Evolutionary conservation across 1,140 invertebrate genomes (phyloP).

Genomic region (Cotesia typhae): DNA sequence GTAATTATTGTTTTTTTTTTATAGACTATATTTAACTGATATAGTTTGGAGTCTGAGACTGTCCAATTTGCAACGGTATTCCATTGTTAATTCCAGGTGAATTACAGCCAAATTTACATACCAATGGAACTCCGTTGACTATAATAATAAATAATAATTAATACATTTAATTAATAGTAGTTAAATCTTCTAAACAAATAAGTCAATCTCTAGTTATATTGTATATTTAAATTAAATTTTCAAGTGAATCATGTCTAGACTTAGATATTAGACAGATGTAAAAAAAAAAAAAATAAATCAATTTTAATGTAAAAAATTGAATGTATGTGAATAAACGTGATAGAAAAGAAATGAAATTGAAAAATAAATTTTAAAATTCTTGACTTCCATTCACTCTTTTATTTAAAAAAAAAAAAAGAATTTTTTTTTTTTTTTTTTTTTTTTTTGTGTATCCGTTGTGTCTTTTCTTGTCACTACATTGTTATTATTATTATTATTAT

Average conservation of each 20-base stretch:
- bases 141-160: background rate
- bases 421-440: background rate
- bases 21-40: background rate
- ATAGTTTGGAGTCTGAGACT: slow-evolving; percentile 17
- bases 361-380: slow-evolving; percentile 28
- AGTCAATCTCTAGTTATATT: background rate
- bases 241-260: slow-evolving; percentile 25
- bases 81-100: slow-evolving; percentile 22
- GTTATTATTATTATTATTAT: slow-evolving; percentile 5
- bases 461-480: background rate
- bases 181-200: background rate
- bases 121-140: slow-evolving; percentile 26
- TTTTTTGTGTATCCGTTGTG: slow-evolving; percentile 3
- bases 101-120: slow-evolving; percentile 19
- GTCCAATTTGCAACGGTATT: slow-evolving; percentile 22
- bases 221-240: background rate
- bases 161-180: background rate
- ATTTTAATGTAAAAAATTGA: slow-evolving; percentile 55
- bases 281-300: slow-evolving; percentile 32
- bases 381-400: background rate
- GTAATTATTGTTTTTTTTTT: background rate
- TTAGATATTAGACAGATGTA: slow-evolving; percentile 34
- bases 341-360: slow-evolving; percentile 47
- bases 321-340: slow-evolving; percentile 52
- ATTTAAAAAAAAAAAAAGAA: too few relatives aligned